Conservation (phyloP, 37 sponge, comb jelly and placozoan species). For the Agelas oroides region DNA sequence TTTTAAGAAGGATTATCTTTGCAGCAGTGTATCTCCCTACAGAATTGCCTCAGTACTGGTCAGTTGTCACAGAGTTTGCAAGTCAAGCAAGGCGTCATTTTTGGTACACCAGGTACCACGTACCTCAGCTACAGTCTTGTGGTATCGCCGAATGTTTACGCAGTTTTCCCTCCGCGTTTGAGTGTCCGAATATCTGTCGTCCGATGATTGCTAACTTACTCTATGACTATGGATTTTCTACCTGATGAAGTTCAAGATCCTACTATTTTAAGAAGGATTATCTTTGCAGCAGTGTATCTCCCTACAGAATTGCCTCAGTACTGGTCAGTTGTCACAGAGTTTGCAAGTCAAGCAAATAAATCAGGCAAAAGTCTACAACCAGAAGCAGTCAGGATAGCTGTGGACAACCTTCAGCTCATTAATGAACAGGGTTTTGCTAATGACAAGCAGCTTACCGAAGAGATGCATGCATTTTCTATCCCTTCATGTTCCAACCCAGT, state of each 20-base stretch:
- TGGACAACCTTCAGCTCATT: constrained; percentile 5
- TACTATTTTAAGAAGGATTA: not conserved
- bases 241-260: not conserved
- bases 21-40: not conserved
- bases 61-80: not conserved
- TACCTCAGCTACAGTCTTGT: no score
- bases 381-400: not conserved
- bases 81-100: not conserved
- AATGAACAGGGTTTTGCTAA: not conserved
- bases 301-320: not conserved
- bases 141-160: no score
- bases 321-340: not conserved
- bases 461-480: not conserved
- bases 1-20: constrained; percentile 20
- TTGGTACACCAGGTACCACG: no score
- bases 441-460: not conserved
- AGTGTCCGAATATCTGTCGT: no score
- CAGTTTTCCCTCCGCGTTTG: no score
- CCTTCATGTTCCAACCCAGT: not conserved
- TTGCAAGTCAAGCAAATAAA: not conserved
- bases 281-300: constrained; percentile 8
- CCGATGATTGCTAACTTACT: no score
- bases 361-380: not conserved
- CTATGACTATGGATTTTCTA: not conserved
- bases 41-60: not conserved